phyloP scores from a whole-genome alignment of 2,797 vertebrate genomes.

The Falco rusticolus region DNA sequence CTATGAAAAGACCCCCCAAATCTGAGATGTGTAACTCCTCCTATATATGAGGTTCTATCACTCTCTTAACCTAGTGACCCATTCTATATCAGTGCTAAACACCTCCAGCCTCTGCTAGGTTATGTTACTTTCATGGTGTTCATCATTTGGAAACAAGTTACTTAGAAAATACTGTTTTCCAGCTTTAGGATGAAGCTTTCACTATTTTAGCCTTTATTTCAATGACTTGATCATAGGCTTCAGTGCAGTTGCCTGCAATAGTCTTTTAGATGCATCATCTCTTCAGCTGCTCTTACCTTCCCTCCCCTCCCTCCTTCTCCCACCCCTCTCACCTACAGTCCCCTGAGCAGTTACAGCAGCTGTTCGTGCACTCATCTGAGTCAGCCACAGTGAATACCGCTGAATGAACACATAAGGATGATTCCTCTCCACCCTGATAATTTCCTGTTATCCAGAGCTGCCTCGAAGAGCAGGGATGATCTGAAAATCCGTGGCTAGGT shows the following conservation, averaged over 20 bases:
- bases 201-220: not conserved
- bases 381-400: not conserved
- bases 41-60: not conserved
- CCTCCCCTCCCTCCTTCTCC: not conserved
- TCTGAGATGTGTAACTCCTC: not conserved
- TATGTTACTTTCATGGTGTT: not conserved
- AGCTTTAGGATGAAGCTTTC: not conserved
- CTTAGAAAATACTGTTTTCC: not conserved
- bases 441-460: not conserved
- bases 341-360: not conserved
- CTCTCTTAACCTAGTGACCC: not conserved
- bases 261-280: not conserved
- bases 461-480: not conserved
- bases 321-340: not conserved
- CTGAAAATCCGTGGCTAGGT: not conserved
- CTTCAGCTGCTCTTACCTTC: not conserved
- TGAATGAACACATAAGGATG: accelerated
- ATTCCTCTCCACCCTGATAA: not conserved
- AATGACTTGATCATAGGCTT: not conserved
- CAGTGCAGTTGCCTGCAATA: not conserved
- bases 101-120: not conserved
- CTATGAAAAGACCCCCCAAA: not conserved
- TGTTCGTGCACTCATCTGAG: not conserved
- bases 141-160: not conserved
- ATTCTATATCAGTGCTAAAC: not conserved